A percentile compares a stretch with the other conserved stretches of the same genome.
These are phyloP conservation scores for Xestia ashworthii DNA, from an alignment of 2,888 invertebrate genomes.

Conservation along the genomic window DNA sequence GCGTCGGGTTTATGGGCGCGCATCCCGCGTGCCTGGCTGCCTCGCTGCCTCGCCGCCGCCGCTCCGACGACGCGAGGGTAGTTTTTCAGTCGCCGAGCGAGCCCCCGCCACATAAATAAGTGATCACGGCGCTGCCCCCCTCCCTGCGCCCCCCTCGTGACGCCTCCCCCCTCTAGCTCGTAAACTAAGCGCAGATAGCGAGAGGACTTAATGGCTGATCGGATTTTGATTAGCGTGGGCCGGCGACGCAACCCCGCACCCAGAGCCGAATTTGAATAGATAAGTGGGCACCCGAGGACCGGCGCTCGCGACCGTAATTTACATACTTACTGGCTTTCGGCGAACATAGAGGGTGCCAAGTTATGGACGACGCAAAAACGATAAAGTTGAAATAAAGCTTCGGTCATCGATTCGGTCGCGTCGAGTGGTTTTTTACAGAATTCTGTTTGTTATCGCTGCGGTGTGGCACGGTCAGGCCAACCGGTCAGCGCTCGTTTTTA, in stretches of 20 bases:
- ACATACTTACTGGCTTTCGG: conserved; percentile 90
- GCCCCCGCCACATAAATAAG: conserved; percentile 89
- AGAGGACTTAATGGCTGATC: conserved; percentile 91
- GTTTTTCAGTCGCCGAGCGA: conserved; percentile 86
- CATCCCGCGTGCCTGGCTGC: conserved; percentile 76
- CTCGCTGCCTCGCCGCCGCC: conserved; percentile 65
- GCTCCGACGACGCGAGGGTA: conserved; percentile 83
- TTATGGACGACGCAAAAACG: conserved; percentile 88
- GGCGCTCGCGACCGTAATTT: conserved; percentile 90
- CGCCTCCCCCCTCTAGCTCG: conserved; percentile 85
- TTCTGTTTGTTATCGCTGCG: conserved; percentile 85
- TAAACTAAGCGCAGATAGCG: conserved; percentile 90
- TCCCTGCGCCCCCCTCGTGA: conserved; percentile 68
- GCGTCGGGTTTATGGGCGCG: conserved; percentile 82
- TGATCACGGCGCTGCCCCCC: conserved; percentile 80
- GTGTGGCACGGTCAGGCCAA: conserved; percentile 62
- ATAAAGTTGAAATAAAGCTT: conserved; percentile 90
- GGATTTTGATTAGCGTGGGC: conserved; percentile 91
- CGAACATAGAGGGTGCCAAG: conserved; percentile 87
- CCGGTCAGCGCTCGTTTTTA: conserved; percentile 68
- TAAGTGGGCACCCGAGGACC: conserved; percentile 89
- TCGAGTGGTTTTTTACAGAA: conserved; percentile 85
- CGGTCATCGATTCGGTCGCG: conserved; percentile 87
- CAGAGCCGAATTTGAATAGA: conserved; percentile 90
- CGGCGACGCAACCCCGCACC: conserved; percentile 87